Evolutionary conservation across 2,888 invertebrate genomes (phyloP).

Genomic region (Panorpa germanica): DNA sequence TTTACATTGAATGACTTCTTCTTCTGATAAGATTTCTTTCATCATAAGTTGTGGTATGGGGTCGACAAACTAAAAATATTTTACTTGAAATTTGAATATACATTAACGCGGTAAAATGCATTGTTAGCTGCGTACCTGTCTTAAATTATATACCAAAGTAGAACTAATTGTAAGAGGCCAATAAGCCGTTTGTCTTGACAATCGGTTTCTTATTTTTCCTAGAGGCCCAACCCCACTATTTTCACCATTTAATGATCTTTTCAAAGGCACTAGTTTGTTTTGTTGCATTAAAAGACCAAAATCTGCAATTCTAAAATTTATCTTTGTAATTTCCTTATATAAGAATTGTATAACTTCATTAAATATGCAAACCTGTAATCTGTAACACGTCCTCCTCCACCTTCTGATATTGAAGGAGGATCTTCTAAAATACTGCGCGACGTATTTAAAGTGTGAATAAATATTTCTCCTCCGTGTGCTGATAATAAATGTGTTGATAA

Average conservation of each 20-base stretch:
- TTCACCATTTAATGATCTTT: no score
- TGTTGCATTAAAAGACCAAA: conserved; percentile 78
- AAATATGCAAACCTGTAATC: conserved; percentile 45
- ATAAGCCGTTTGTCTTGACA: conserved; percentile 67
- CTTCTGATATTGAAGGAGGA: conserved; percentile 88
- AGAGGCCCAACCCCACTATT: conserved; percentile 35
- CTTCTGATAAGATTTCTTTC: conserved; percentile 67
- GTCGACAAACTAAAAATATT: conserved; percentile 45
- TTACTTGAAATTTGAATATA: conserved; percentile 5
- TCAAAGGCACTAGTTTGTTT: conserved; percentile 57
- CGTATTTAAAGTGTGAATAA: conserved; percentile 79
- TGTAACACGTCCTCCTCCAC: conserved; percentile 81
- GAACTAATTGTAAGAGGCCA: conserved; percentile 81
- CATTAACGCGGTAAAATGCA: conserved; percentile 1
- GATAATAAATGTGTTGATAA: conserved; percentile 84
- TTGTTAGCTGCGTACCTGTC: conserved; percentile 31
- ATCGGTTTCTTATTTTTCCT: conserved; percentile 41
- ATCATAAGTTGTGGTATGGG: conserved; percentile 62
- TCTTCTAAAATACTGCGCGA: conserved; percentile 78
- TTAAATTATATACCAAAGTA: conserved; percentile 71
- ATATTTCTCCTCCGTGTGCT: conserved; percentile 90
- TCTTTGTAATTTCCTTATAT: conserved; percentile 3
- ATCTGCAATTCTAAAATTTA: conserved; percentile 40
- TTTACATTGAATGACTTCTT: conserved; percentile 71
- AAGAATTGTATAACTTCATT: conserved; percentile 4